Evolutionary conservation across 2,888 invertebrate genomes (phyloP).

Genomic region (Steinernema scapterisci): DNA sequence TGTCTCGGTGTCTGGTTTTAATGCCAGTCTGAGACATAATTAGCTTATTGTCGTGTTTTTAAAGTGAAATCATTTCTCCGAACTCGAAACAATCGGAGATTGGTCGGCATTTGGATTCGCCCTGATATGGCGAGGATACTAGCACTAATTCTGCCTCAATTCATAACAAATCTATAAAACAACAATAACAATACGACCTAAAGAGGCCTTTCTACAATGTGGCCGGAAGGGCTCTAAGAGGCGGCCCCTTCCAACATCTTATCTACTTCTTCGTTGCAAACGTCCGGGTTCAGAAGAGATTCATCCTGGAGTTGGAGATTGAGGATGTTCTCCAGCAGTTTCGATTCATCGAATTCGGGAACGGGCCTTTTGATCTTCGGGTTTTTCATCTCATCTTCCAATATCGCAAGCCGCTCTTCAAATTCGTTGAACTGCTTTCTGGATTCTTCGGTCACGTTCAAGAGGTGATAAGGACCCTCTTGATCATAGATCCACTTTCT

Average conservation of each 20-base stretch:
- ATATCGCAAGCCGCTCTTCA: neutral
- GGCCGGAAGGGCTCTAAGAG: too few species aligned
- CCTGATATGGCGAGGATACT: too few species aligned
- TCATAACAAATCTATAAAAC: neutral
- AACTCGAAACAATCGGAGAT: too few species aligned
- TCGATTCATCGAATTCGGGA: too few species aligned
- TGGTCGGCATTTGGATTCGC: too few species aligned
- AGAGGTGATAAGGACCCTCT: too few species aligned
- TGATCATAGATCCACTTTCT: constrained; percentile 48
- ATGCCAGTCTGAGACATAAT: too few species aligned
- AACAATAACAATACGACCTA: constrained; percentile 15
- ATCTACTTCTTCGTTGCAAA: neutral
- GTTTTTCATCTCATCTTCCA: neutral
- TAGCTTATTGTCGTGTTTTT: too few species aligned
- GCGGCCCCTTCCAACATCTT: neutral
- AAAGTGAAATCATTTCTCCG: too few species aligned
- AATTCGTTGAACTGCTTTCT: neutral
- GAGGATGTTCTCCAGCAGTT: neutral
- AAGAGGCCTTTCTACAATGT: neutral
- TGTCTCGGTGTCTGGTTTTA: too few species aligned
- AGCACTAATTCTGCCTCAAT: too few species aligned
- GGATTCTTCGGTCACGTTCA: constrained; percentile 37
- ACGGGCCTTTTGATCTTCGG: neutral
- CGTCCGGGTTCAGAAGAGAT: neutral
- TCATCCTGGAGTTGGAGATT: neutral